These are phyloP conservation scores for Watsonalla binaria DNA, from an alignment of 2,888 invertebrate species.

Conservation along the genomic window DNA sequence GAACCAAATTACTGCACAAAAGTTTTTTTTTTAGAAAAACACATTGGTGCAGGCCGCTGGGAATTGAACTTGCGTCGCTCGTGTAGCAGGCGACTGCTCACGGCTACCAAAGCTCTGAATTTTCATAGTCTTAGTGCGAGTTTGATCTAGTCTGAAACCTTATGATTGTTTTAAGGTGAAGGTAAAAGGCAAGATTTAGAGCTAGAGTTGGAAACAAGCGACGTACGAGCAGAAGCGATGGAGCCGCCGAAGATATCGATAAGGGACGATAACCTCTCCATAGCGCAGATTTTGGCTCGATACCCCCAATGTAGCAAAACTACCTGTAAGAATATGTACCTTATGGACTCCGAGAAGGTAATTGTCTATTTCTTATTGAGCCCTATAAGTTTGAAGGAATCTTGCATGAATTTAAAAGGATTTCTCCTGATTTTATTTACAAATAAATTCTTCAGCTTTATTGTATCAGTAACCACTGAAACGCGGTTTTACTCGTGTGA, in stretches of 20 bases:
- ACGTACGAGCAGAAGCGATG: slow-evolving; percentile 73
- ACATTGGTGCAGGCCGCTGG: too few relatives aligned
- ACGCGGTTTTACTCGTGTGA: too few relatives aligned
- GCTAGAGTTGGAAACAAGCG: slow-evolving; percentile 81
- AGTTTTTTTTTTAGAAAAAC: too few relatives aligned
- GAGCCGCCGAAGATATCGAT: slow-evolving; percentile 80
- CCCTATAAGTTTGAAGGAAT: too few relatives aligned
- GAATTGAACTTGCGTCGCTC: too few relatives aligned
- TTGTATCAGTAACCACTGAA: background rate
- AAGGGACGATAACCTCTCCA: slow-evolving; percentile 84
- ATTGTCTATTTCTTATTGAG: slow-evolving; percentile 1
- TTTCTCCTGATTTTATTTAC: background rate
- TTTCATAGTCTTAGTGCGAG: too few relatives aligned
- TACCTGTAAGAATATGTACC: slow-evolving; percentile 85
- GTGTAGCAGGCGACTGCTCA: too few relatives aligned
- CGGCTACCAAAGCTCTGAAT: too few relatives aligned
- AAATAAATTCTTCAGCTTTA: background rate
- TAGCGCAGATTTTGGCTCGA: slow-evolving; percentile 82
- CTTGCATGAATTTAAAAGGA: background rate
- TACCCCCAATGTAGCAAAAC: slow-evolving; percentile 80
- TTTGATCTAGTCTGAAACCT: too few relatives aligned
- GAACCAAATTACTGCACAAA: too few relatives aligned
- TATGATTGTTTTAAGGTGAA: slow-evolving; percentile 44
- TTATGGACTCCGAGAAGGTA: slow-evolving; percentile 85
- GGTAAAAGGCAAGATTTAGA: slow-evolving; percentile 69